Evolutionary conservation across 2,113 vertebrate species (phyloP).

Genomic region (Martes martes): DNA sequence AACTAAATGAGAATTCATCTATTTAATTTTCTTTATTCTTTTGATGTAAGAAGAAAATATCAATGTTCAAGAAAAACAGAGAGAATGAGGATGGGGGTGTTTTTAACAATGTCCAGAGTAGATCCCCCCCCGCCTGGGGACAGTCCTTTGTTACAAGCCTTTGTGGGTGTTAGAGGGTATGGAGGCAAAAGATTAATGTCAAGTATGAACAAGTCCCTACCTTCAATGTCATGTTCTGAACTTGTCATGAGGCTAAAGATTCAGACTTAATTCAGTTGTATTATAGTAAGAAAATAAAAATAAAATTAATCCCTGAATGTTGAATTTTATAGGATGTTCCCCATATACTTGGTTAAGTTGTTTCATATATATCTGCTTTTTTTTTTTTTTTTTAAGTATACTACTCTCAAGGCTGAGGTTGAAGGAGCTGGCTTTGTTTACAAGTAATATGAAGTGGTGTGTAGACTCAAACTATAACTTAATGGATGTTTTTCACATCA

Average conservation of each 20-base stretch:
- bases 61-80: background rate
- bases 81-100: background rate
- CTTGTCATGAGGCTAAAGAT: background rate
- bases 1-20: background rate
- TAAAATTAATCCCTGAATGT: background rate
- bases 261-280: background rate
- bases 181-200: background rate
- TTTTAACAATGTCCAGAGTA: background rate
- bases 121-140: background rate
- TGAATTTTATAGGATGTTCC: background rate
- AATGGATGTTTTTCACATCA: conserved; percentile 71
- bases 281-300: background rate
- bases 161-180: background rate
- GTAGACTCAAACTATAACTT: conserved; percentile 63
- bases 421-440: conserved; percentile 65
- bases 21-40: background rate
- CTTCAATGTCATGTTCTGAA: background rate
- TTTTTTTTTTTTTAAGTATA: background rate
- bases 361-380: background rate
- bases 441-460: conserved; percentile 60
- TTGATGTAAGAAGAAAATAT: background rate
- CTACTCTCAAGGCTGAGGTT: background rate
- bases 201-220: background rate
- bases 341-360: background rate
- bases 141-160: background rate